Evolutionary conservation across 2,113 vertebrate species (phyloP), one percentile per base, ranked within the genome.

Genomic region (Poeciliopsis occidentalis): DNA sequence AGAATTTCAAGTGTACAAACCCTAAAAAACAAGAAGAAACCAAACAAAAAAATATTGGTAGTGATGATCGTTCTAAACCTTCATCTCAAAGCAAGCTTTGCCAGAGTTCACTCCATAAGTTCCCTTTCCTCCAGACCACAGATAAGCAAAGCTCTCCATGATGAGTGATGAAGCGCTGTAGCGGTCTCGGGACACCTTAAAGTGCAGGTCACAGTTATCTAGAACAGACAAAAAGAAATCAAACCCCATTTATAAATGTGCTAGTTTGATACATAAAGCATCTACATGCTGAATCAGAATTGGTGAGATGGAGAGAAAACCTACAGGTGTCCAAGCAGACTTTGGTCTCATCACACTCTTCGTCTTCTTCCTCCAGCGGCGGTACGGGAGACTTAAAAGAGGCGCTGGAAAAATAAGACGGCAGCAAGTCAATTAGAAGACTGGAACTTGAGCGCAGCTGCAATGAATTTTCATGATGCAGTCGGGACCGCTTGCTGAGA

Each of bases 141-240:
- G 95, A 87, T 99, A 98, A 86, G 97, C 98, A 92, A 99, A 99
- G 79, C 97, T 99, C 94, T 99, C 98, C 98, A 99, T 99, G 54
- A 97, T 99, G 88, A 99, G 96, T 73, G 97, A 98, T 32, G 97
- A 98, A 87, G 98, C 98, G 54, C 97, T 98, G 93, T 97, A 97
- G 1, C 98, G 97, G 85, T 99, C 97, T 74, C 98, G 95, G 24
- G 97, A 98, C 88, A 99, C 98, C 93, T 99, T 99, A 94, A 99
- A 99, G 94, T 99, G 97, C 75, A 99, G 95, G 94, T 99, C 98
- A 87, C 97, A 98, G 92, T 99, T 99, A 96, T 99, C 98, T 99
- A 22, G 0, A 66, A 7, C 32, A 75, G 12, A 86, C 67, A 66
- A 57, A 27, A 13, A 8, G 11, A 15, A 13, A 64, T 47, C 30